Conservation (phyloP, 2,797 vertebrate genomes). For the Pyrocephalus nanus region DNA sequence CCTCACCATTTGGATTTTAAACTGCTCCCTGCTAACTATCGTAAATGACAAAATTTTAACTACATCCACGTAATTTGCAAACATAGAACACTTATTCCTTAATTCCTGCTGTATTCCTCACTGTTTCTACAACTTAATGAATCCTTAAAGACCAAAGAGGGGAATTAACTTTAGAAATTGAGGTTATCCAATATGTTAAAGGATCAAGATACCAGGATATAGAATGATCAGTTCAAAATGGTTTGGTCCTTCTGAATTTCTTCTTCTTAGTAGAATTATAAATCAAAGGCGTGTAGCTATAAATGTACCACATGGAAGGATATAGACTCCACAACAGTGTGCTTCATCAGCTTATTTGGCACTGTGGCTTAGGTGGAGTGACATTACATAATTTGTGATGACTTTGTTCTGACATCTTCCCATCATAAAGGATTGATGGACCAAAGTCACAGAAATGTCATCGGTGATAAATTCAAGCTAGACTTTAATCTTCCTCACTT, state of each 20-base stretch:
- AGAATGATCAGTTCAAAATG: not conserved
- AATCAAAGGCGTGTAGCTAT: conserved; percentile 35
- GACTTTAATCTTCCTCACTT: conserved; percentile 70
- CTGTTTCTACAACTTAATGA: not conserved
- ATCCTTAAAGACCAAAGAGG: not conserved
- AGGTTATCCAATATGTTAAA: not conserved
- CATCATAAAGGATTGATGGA: conserved; percentile 54
- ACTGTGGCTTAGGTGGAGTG: conserved; percentile 38
- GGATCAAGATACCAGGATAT: not conserved
- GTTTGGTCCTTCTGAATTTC: conserved; percentile 8
- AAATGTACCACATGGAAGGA: not conserved
- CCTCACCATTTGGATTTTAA: not conserved
- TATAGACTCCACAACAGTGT: conserved; percentile 5
- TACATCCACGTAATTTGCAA: not conserved
- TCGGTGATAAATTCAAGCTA: conserved; percentile 65
- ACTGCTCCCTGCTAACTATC: not conserved
- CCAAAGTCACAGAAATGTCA: conserved; percentile 71
- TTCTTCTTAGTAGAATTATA: conserved; percentile 36
- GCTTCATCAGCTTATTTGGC: conserved; percentile 55
- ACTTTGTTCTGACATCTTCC: conserved; percentile 64
- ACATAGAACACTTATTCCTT: not conserved
- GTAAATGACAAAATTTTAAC: not conserved
- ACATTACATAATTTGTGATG: conserved; percentile 63
- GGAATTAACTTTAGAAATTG: not conserved
- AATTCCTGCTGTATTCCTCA: not conserved